Conservation (phyloP, 2,888 invertebrate genomes). For the Heliconius aoede region DNA sequence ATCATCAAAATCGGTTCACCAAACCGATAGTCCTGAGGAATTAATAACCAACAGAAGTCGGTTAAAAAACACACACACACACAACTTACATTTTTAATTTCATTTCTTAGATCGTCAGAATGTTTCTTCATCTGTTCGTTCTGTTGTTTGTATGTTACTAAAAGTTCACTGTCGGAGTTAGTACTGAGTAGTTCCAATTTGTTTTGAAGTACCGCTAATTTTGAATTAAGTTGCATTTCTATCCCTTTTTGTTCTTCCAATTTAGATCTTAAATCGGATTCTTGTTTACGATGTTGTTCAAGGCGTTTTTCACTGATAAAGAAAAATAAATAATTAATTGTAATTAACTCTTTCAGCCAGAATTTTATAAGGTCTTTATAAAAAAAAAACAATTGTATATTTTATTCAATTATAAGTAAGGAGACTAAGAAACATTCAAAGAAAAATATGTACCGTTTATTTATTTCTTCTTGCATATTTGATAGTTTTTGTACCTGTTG, state of each 20-base stretch:
- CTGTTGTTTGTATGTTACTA: slow-evolving; percentile 67
- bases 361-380: too few species aligned
- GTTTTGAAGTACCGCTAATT: slow-evolving; percentile 70
- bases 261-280: slow-evolving; percentile 66
- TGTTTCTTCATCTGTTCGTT: slow-evolving; percentile 68
- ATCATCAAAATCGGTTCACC: too few species aligned
- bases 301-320: slow-evolving; percentile 70
- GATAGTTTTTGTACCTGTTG: slow-evolving; percentile 69
- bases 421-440: too few species aligned
- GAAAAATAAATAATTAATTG: background rate
- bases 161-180: slow-evolving; percentile 62
- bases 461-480: slow-evolving; percentile 70
- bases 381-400: too few species aligned
- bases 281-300: slow-evolving; percentile 73
- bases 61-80: background rate
- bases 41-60: background rate
- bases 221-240: slow-evolving; percentile 73
- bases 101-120: slow-evolving; percentile 63
- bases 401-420: too few species aligned
- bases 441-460: slow-evolving; percentile 62
- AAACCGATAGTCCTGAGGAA: too few species aligned
- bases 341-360: background rate
- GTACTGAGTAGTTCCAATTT: slow-evolving; percentile 67
- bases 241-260: slow-evolving; percentile 73
- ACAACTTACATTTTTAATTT: slow-evolving; percentile 68